Evolutionary conservation across 2,888 invertebrate species (phyloP), one percentile per base, ranked within the genome.

Genomic region (Pandemis corylana): DNA sequence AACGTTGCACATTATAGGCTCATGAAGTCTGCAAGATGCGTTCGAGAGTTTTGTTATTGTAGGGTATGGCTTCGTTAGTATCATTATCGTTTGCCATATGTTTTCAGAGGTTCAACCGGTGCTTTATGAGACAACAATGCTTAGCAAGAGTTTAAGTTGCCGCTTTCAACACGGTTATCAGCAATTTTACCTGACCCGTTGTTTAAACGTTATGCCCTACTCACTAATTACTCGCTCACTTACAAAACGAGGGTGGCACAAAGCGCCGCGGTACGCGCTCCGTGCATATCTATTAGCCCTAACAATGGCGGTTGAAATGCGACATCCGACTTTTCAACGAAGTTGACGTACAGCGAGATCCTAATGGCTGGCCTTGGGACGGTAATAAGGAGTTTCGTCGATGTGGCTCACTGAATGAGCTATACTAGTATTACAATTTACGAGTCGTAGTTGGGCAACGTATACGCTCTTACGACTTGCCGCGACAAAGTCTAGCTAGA

Each of bases 231-330:
- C 75, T 66, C 59, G 64, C 28, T 28, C 59, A 66, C 75, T 71
- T 75, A 61, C 73, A 64, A 73, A 74, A 63, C 64, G 70, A 70
- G 70, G 75, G 75, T 63, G 62, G 67, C 75, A 75, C 75, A 71
- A 75, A 71, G 75, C 44, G 56, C 70, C 42, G 53, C 73, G 68
- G 63, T 68, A 63, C 66, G 66, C 70, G 67, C 67, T 63, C 67
- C 44, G 66, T 62, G 70, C 75, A 71, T 75, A 75, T 75, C 75
- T 75, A 75, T 75, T 75, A 75, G 67, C 46, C 44, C 20, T 67
- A 70, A 75, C 75, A 75, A 75, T 75, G 68, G 64, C 28, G 64
- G 51, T 59, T 59, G 46, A 68, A 56, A 44, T 20, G 20, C 64
- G 61, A 66, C 66, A 53, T 62, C 70, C 51, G 28, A 66, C 70